These are phyloP conservation scores for Mercenaria mercenaria DNA, from an alignment of 1,140 invertebrate genomes.

Conservation along the genomic window DNA sequence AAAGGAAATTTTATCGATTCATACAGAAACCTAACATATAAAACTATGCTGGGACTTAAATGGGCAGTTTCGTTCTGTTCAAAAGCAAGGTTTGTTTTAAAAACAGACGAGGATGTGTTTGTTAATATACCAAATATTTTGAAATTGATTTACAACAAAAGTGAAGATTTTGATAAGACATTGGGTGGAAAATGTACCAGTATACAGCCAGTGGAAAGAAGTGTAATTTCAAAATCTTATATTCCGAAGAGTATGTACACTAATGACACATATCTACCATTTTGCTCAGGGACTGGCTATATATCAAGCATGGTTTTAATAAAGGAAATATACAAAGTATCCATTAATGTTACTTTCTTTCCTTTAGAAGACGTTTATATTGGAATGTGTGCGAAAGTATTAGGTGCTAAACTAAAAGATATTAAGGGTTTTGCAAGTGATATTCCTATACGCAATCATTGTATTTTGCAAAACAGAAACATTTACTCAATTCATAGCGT, in stretches of 20 bases:
- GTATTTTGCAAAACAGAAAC: too few species aligned
- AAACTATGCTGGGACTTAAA: conserved; percentile 93
- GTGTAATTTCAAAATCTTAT: too few species aligned
- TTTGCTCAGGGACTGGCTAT: conserved; percentile 84
- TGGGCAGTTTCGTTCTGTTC: conserved; percentile 89
- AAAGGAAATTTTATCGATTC: conserved; percentile 92
- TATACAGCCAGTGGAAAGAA: too few species aligned
- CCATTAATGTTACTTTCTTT: conserved; percentile 76
- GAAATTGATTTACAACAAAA: conserved; percentile 8
- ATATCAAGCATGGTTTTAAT: conserved; percentile 81
- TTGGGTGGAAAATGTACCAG: too few species aligned
- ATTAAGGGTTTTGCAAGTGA: conserved; percentile 72
- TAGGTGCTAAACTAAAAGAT: conserved; percentile 27
- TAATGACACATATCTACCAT: conserved; percentile 66
- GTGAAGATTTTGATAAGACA: neutral
- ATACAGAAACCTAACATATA: conserved; percentile 94
- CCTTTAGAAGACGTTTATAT: conserved; percentile 84
- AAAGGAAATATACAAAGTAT: conserved; percentile 74
- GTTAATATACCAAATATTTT: conserved; percentile 68
- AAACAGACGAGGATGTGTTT: conserved; percentile 73
- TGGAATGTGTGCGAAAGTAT: conserved; percentile 65
- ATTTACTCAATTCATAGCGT: too few species aligned
- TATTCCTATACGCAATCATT: too few species aligned
- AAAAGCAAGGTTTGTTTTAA: conserved; percentile 69
- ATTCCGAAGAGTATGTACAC: too few species aligned